These are phyloP conservation scores for Champsocephalus esox DNA, from an alignment of 2,797 vertebrate species.

Conservation along the genomic window DNA sequence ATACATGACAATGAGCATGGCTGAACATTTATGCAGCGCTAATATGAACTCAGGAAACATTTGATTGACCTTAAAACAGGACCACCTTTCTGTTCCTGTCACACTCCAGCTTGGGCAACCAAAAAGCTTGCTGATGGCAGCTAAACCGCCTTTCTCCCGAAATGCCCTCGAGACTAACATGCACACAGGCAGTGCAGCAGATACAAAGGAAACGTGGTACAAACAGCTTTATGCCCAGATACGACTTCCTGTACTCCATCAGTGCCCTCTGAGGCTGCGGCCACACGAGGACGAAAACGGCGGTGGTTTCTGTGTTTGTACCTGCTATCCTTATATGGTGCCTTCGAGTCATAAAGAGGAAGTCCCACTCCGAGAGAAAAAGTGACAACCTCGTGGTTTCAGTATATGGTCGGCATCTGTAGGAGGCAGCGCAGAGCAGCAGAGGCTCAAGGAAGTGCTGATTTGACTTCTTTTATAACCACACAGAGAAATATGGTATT, in stretches of 20 bases:
- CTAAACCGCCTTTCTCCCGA: slow-evolving; percentile 41
- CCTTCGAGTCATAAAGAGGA: slow-evolving; percentile 57
- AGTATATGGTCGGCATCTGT: slow-evolving; percentile 25
- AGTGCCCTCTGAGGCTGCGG: not conserved
- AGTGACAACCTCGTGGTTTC: slow-evolving; percentile 51
- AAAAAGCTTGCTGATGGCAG: slow-evolving; percentile 49
- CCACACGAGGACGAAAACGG: no score
- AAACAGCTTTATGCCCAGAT: slow-evolving; percentile 18
- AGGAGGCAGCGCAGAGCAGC: slow-evolving; percentile 69
- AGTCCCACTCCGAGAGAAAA: slow-evolving; percentile 50
- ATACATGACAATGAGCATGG: not conserved
- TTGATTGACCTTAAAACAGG: slow-evolving; percentile 33
- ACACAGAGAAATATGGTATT: not conserved
- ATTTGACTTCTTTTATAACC: slow-evolving; percentile 40
- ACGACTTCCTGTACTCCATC: slow-evolving; percentile 12
- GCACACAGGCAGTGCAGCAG: not conserved
- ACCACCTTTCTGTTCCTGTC: slow-evolving; percentile 20
- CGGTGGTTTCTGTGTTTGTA: slow-evolving; percentile 25
- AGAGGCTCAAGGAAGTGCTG: slow-evolving; percentile 54
- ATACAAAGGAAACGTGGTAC: slow-evolving; percentile 37
- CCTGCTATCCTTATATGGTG: slow-evolving; percentile 79
- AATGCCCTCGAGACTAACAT: slow-evolving; percentile 48
- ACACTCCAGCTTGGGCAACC: slow-evolving; percentile 30
- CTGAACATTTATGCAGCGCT: not conserved
- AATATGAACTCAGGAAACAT: slow-evolving; percentile 8